These are phyloP conservation scores for Ceyx melanurus DNA, from an alignment of 2,113 vertebrate genomes.

Conservation along the genomic window DNA sequence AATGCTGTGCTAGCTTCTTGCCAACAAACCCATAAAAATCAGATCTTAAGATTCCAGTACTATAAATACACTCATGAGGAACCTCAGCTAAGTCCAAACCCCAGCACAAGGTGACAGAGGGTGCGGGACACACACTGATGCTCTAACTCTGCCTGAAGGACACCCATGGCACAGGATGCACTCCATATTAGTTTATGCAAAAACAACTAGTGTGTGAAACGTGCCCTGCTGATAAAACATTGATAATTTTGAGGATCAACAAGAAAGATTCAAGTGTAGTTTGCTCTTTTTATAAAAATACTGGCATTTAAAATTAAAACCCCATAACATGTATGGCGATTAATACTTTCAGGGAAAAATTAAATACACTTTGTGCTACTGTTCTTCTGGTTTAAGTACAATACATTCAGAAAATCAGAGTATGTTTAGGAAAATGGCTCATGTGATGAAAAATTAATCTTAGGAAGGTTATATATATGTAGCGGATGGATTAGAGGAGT, in stretches of 20 bases:
- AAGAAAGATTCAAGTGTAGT: not conserved
- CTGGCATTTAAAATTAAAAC: not conserved
- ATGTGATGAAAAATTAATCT: not conserved
- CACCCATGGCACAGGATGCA: rapidly evolving
- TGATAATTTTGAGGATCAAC: not conserved
- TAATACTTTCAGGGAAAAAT: not conserved
- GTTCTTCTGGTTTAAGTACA: not conserved
- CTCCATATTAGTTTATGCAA: not conserved
- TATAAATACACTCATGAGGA: not conserved
- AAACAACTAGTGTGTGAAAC: not conserved
- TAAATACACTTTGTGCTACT: not conserved
- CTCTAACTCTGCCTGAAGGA: not conserved
- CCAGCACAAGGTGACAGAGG: rapidly evolving
- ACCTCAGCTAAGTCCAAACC: not conserved
- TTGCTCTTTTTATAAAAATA: not conserved
- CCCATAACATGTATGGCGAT: rapidly evolving
- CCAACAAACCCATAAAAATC: not conserved
- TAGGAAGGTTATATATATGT: not conserved
- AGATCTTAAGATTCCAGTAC: not conserved
- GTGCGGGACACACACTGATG: not conserved
- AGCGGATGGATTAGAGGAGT: not conserved
- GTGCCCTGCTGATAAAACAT: not conserved
- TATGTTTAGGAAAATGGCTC: not conserved
- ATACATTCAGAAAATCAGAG: not conserved
- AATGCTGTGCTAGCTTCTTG: not conserved